Evolutionary conservation across 2,797 vertebrate species (phyloP), one percentile per base, ranked within the genome.

Genomic region (Pempheris klunzingeri): DNA sequence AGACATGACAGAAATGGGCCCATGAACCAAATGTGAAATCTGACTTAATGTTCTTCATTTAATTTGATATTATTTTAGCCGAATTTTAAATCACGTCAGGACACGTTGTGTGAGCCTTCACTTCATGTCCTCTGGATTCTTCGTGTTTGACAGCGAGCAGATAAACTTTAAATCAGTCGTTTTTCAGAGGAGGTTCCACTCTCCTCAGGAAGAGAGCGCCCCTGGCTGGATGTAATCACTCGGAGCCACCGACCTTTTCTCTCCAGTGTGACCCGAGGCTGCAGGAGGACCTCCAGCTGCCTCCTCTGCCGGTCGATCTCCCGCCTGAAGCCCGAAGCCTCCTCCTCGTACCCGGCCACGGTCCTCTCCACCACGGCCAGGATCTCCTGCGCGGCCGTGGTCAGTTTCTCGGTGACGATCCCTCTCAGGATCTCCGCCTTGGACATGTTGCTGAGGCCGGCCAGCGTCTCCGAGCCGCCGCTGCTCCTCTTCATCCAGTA

Each of bases 301-400:
- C 36, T 34, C 71, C 30, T 41, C 71, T 74, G 78, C 22, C 65
- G 71, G 15, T 53, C 15, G 53, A 74, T 11, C 72, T 76, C 30
- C 54, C 0, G 47, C 3, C 52, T 66, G 30, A 59, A 41, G 17
- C 62, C 61, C 67, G 68, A 9, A 1, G 77, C 62, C 57, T 76
- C 77, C 72, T 62, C 77, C 77, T 83, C 81, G 52, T 79, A 83
- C 0, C 57, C 72, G 68, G 72, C 28, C 6, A 76, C 76, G 10
- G 61, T 67, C 34, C 46, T 36, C 57, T 68, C 64, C 0, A 76
- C 47, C 6, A 53, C 74, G 38, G 64, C 64, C 0, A 76, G 0
- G 57, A 76, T 68, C 3, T 77, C 74, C 41, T 46, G 57, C 39
- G 58, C 54, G 9, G 65, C 64, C 0, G 65, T 39, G 0, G 9